Conservation (phyloP, 1,140 invertebrate species). For the Philaenus spumarius region DNA sequence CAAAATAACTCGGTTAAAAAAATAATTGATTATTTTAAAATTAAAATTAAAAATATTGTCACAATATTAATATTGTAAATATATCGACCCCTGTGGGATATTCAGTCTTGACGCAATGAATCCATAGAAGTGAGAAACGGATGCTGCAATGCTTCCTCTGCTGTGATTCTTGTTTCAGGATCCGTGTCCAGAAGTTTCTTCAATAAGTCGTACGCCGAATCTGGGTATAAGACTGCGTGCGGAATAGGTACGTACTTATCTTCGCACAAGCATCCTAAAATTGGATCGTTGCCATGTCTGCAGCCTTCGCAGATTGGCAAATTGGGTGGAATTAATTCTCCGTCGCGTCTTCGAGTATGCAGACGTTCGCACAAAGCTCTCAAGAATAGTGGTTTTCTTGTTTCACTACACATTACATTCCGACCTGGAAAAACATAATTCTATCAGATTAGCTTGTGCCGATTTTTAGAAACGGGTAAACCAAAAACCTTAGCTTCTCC, state of each 20-base stretch:
- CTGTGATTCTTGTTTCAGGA: slow-evolving; percentile 62
- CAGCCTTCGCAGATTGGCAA: slow-evolving; percentile 1
- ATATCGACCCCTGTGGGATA: no score
- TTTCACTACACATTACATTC: slow-evolving; percentile 47
- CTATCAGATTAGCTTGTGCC: no score
- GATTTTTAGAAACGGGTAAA: no score
- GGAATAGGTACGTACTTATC: neutral
- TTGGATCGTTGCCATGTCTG: neutral
- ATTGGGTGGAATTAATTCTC: neutral
- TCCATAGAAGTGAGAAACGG: slow-evolving; percentile 52
- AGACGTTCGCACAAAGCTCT: slow-evolving; percentile 44
- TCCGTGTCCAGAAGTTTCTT: slow-evolving; percentile 67
- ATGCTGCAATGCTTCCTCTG: slow-evolving; percentile 64
- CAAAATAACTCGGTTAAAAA: no score
- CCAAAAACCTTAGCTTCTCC: no score
- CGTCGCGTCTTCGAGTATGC: slow-evolving; percentile 15
- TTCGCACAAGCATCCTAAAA: slow-evolving; percentile 11
- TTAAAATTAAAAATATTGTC: no score
- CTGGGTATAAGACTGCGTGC: slow-evolving; percentile 46
- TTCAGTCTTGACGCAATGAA: no score
- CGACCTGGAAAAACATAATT: slow-evolving; percentile 46
- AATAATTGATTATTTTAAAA: no score
- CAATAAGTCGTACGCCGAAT: slow-evolving; percentile 65
- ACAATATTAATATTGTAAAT: no score
- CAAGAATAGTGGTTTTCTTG: slow-evolving; percentile 45